A percentile compares a stretch with the other conserved stretches of the same genome.
phyloP scores from a whole-genome alignment of 2,113 vertebrate species.

The Pomatostomus ruficeps region DNA sequence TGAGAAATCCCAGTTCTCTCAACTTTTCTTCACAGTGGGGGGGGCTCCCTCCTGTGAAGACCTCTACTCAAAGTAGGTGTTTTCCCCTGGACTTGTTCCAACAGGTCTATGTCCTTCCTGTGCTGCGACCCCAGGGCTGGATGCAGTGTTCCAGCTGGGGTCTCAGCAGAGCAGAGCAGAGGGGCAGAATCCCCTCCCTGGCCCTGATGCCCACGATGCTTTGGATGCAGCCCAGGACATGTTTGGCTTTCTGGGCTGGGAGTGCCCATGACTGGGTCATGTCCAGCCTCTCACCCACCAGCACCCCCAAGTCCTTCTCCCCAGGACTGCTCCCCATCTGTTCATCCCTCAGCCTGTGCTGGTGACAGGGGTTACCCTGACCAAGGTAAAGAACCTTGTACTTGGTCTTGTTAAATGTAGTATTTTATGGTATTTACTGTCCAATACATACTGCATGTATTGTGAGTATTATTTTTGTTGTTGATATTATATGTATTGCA shows the following conservation, averaged over 20 bases:
- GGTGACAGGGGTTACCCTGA: rapidly evolving
- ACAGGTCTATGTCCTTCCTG: rapidly evolving
- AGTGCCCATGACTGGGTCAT: background rate
- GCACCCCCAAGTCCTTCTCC: background rate
- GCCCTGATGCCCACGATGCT: background rate
- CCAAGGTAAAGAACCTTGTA: background rate
- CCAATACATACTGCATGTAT: too few relatives aligned
- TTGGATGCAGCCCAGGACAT: background rate
- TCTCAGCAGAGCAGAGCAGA: background rate
- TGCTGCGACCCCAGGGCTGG: background rate
- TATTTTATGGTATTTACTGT: background rate
- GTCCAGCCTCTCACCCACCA: background rate
- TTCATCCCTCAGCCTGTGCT: background rate
- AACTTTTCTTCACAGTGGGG: background rate
- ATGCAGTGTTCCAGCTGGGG: background rate
- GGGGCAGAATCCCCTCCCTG: background rate
- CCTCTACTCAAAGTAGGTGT: background rate
- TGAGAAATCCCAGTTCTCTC: background rate
- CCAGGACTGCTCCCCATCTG: rapidly evolving
- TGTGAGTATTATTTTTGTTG: background rate
- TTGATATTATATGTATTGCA: background rate
- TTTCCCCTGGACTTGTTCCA: background rate
- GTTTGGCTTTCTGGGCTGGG: background rate
- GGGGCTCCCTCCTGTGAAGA: too few relatives aligned
- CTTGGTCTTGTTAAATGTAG: background rate